A percentile compares a stretch with the other conserved stretches of the same genome.
Conservation (phyloP, 2,888 invertebrate species). For the Orthosia gracilis region DNA sequence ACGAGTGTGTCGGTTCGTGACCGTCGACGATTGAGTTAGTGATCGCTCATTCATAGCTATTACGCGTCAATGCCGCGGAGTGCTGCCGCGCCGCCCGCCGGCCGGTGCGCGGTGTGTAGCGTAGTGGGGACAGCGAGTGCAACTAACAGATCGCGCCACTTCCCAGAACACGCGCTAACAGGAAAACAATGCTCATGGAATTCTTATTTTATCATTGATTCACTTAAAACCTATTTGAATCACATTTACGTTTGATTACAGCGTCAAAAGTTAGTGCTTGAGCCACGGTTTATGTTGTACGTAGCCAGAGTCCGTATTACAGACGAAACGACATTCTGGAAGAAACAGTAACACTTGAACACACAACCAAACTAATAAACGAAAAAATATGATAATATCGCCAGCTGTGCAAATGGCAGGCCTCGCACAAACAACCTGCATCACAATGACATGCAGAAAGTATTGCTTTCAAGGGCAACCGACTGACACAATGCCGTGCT, state of each 20-base stretch:
- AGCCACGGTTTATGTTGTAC: background rate
- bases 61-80: conserved; percentile 1
- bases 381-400: background rate
- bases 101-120: background rate
- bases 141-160: conserved; percentile 16
- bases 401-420: conserved; percentile 30
- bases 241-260: background rate
- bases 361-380: conserved; percentile 2
- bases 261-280: background rate
- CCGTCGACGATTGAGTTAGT: conserved; percentile 22
- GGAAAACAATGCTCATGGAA: conserved; percentile 19
- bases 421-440: conserved; percentile 14
- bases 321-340: background rate
- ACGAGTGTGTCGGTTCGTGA: background rate
- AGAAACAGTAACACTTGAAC: conserved; percentile 21
- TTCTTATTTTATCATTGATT: conserved; percentile 11
- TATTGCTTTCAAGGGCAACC: conserved; percentile 4
- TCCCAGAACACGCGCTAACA: conserved; percentile 19
- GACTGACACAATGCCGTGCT: background rate
- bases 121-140: conserved; percentile 5
- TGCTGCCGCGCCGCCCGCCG: background rate
- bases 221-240: background rate
- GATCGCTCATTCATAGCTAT: conserved; percentile 26
- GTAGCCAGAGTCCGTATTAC: background rate
- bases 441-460: conserved; percentile 21